Base-by-base conservation (phyloP, 37 sponge, comb jelly and placozoan genomes). In the Eunapius fragilis region DNA sequence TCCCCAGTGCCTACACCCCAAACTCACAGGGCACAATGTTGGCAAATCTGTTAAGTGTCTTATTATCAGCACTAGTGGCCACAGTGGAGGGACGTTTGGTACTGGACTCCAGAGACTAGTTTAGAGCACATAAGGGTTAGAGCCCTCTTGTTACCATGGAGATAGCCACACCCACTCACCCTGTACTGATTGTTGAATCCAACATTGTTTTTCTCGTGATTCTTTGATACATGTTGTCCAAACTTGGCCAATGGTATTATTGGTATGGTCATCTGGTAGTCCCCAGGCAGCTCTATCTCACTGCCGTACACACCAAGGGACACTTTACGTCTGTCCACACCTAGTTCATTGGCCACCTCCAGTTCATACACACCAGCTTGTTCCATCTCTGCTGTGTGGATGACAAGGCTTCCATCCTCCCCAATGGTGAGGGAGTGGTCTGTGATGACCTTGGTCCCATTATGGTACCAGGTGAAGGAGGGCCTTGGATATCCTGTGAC, bases 11-110 rank as follows among this genome's bases (percentile, higher is more conserved):
- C 19, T 3, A 24, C 7, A 74, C 25, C n/a, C 31, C 36, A 13
- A 3, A 84, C 89, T 89, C 69, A 89, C 89, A 89, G 14, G 80
- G 85, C 0, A 50, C 35, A 31, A 86, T 90, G 83, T 90, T 90
- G 2, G 70, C 83, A 69, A 90, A 90, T 85, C 91, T 79, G 49
- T 90, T 90, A 26, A 37, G 28, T 26, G 72, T 69, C 38, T 85
- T 31, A 36, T 77, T 50, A 7, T 67, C 76, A 27, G 71, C 19
- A 22, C 80, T 48, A 22, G 74, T 71, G 38, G 85, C 75, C 30
- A 58, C 70, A 38, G 85, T 77, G 11, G 70, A 25, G 24, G 71
- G 37, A 45, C 71, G 71, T 48, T 80, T 68, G 26, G 27, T 68
- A 80, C 68, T 30, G 25, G 68, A 67, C 26, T 80, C 67, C 26